A percentile compares a stretch with the other conserved stretches of the same genome.
These are phyloP conservation scores for Euspilapteryx auroguttella DNA, from an alignment of 2,888 invertebrate genomes.

Conservation along the genomic window DNA sequence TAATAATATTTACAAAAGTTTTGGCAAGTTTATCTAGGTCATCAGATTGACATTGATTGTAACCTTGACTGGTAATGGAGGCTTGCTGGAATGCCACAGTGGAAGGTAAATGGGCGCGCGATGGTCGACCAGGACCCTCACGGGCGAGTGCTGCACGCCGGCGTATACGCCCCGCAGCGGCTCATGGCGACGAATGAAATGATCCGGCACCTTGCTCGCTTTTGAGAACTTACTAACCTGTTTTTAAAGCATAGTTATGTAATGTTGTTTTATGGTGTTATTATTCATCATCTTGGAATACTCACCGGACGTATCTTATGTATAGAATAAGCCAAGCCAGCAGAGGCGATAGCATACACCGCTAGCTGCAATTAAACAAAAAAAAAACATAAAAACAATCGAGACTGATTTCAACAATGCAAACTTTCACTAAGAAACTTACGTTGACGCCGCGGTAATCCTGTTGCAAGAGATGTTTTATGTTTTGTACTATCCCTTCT, in stretches of 20 bases:
- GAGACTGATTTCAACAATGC: conserved; percentile 6
- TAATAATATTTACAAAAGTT: conserved; percentile 6
- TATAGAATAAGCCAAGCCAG: conserved; percentile 55
- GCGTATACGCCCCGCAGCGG: conserved; percentile 49
- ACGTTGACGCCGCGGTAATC: conserved; percentile 53
- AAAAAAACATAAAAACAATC: conserved; percentile 4
- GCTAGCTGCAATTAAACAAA: conserved; percentile 47
- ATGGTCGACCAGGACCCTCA: conserved; percentile 56
- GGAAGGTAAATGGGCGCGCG: conserved; percentile 58
- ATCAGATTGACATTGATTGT: no score
- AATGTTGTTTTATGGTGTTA: conserved; percentile 13
- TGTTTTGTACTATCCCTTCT: conserved; percentile 25
- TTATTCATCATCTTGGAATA: conserved; percentile 9
- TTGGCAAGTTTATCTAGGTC: no score
- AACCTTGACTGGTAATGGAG: conserved; percentile 56
- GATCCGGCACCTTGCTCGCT: conserved; percentile 58
- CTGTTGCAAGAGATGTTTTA: conserved; percentile 33
- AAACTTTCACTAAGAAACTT: conserved; percentile 13
- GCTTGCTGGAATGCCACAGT: conserved; percentile 48
- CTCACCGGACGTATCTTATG: conserved; percentile 64
- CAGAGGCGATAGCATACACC: conserved; percentile 60
- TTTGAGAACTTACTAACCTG: conserved; percentile 66
- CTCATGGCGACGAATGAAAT: conserved; percentile 54
- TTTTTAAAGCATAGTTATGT: conserved; percentile 28
- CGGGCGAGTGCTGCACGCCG: conserved; percentile 52